phyloP scores from a whole-genome alignment of 1,140 invertebrate species.

The Cotesia glomerata region DNA sequence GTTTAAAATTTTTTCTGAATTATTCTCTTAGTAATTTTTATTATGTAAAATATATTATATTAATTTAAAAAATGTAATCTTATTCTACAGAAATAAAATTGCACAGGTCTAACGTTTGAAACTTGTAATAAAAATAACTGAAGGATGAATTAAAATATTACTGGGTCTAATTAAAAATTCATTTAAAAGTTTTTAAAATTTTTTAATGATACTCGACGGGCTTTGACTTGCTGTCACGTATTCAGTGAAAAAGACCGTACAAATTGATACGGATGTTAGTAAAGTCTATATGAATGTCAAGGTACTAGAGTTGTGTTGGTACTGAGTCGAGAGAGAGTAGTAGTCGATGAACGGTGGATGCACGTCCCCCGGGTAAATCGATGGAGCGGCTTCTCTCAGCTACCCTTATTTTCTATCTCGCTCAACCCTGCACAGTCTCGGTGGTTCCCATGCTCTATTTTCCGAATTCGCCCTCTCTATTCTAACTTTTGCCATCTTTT shows the following conservation, averaged over 20 bases:
- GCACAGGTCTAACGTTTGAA: too few species aligned
- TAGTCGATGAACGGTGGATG: conserved; percentile 13
- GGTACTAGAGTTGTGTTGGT: neutral
- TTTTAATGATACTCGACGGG: neutral
- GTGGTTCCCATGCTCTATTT: neutral
- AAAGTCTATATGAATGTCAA: neutral
- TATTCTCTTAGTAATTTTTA: too few species aligned
- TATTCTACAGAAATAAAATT: too few species aligned
- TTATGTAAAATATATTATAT: too few species aligned
- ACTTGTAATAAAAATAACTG: too few species aligned
- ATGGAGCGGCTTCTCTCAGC: conserved; percentile 28
- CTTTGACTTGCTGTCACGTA: neutral
- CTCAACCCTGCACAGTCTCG: neutral
- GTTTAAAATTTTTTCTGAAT: too few species aligned
- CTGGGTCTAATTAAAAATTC: too few species aligned
- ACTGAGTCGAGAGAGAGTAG: neutral
- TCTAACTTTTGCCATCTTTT: neutral
- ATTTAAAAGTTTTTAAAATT: too few species aligned
- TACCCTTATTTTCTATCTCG: conserved; percentile 6
- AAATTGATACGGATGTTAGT: neutral
- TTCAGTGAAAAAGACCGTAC: neutral
- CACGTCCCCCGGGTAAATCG: conserved; percentile 34
- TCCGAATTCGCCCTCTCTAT: neutral
- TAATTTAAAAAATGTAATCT: too few species aligned
- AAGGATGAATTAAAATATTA: too few species aligned